Evolutionary conservation across 92 coral and sea anemone species (phyloP), one percentile per base, ranked within the genome.

Genomic region (Heliopora coerulea): DNA sequence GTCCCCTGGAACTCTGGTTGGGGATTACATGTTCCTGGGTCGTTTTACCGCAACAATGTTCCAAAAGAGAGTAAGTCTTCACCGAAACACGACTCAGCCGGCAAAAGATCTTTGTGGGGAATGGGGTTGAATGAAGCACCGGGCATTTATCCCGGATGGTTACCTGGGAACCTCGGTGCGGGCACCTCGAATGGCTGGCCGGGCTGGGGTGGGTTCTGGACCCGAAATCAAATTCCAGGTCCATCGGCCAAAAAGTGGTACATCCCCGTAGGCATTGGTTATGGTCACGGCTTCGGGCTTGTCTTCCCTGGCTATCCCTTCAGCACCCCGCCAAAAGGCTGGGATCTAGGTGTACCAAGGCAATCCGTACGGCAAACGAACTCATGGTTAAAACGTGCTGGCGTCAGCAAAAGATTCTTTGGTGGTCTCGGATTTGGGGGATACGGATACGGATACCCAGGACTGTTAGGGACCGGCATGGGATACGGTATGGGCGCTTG

Each of bases 401-500:
- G 34, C 10, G 77, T 70, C 11, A 56, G 49, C 39, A 68, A 72
- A 59, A 70, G 67, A 0, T 49, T 68, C 73, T 78, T 59, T 50
- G 79, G 56, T 1, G 78, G 68, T 19, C 72, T 54, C 34, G 67
- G 75, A 44, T 66, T 59, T n/a, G 87, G 85, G 23, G 88, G 88
- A 0, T 84, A 69, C 32, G 91, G 91, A 25, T 39, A 56, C 11
- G 96, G 91, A 31, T 73, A 39, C 17, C 61, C 75, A 17, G 77
- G 90, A 44, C 57, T 68, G 46, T 68, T 78, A 27, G 69, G 75
- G 30, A 83, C 62, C 8, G 80, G 80, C 27, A 72, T 57, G 49
- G 85, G 86, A 58, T 24, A 54, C 42, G 80, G 85, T 8, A 18
- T 35, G 30, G 86, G 82, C 19, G 42, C 54, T n/a, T 79, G 82